Conservation (phyloP, 2,113 vertebrate species). For the Psittacula cyanocephala region DNA sequence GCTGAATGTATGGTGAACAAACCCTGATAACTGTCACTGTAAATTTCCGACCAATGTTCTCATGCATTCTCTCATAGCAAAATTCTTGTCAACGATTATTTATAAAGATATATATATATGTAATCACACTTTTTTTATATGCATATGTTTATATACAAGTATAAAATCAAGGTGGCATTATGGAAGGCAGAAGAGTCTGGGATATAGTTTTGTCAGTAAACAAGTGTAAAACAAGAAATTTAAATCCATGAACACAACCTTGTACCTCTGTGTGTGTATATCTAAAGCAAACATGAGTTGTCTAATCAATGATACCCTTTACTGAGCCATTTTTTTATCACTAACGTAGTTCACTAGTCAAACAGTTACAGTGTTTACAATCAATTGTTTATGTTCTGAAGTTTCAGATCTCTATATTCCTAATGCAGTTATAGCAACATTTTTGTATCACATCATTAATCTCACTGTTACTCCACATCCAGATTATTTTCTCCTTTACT, state of each 20-base stretch:
- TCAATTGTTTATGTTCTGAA: neutral
- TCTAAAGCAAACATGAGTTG: neutral
- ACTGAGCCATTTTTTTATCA: neutral
- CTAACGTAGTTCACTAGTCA: neutral
- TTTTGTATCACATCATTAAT: neutral
- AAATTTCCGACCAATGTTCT: neutral
- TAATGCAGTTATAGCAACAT: neutral
- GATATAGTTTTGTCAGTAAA: neutral
- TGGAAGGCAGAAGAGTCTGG: neutral
- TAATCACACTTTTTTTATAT: neutral
- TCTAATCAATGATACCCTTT: neutral
- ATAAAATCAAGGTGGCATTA: rapidly evolving
- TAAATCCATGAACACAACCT: neutral
- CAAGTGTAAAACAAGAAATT: neutral
- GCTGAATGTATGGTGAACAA: neutral
- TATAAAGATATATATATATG: neutral
- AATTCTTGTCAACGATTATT: neutral
- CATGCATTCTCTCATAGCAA: neutral
- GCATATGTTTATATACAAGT: neutral
- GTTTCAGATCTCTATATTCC: neutral
- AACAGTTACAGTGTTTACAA: neutral
- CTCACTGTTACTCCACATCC: neutral
- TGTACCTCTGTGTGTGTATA: neutral
- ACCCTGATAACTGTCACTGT: neutral
- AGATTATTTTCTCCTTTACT: neutral